A percentile compares a stretch with the other conserved stretches of the same genome.
Evolutionary conservation across 2,113 vertebrate genomes (phyloP).

Genomic region (Lepisosteus oculatus): DNA sequence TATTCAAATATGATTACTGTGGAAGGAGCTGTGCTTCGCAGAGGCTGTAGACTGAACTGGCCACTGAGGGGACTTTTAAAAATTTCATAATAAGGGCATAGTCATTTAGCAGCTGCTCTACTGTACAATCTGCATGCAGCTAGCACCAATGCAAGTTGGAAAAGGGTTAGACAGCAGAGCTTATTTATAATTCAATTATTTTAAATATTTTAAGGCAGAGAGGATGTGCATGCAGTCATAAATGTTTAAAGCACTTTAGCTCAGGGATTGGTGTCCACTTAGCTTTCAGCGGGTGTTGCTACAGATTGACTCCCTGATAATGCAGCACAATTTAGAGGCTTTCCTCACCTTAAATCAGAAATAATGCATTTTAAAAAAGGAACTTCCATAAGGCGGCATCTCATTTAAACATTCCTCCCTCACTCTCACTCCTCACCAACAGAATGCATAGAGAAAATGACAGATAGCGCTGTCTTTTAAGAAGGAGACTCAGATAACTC

Average conservation of each 20-base stretch:
- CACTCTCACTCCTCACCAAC: not conserved
- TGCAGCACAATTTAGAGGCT: not conserved
- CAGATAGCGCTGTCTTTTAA: not conserved
- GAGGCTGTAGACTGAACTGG: conserved; percentile 29
- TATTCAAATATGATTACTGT: not conserved
- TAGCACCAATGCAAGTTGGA: conserved; percentile 15
- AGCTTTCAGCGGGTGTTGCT: conserved; percentile 27
- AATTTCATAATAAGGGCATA: conserved; percentile 40
- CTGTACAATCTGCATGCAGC: conserved; percentile 29
- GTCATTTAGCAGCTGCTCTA: conserved; percentile 44
- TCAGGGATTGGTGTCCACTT: conserved; percentile 42
- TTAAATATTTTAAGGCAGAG: conserved; percentile 63
- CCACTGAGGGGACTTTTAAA: conserved; percentile 37
- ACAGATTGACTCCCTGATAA: conserved; percentile 21
- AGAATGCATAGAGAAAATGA: conserved; percentile 1
- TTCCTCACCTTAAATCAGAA: not conserved
- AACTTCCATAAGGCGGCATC: not conserved
- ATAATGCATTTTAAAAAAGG: conserved; percentile 22
- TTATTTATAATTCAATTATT: conserved; percentile 61
- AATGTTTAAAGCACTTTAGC: conserved; percentile 53
- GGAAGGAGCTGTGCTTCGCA: conserved; percentile 18
- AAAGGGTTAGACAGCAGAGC: conserved; percentile 26
- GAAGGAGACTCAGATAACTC: conserved; percentile 10
- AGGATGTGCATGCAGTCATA: conserved; percentile 48
- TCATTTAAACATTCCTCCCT: not conserved